These are phyloP conservation scores for Dendroctonus valens DNA, from an alignment of 1,140 invertebrate genomes.

Conservation along the genomic window DNA sequence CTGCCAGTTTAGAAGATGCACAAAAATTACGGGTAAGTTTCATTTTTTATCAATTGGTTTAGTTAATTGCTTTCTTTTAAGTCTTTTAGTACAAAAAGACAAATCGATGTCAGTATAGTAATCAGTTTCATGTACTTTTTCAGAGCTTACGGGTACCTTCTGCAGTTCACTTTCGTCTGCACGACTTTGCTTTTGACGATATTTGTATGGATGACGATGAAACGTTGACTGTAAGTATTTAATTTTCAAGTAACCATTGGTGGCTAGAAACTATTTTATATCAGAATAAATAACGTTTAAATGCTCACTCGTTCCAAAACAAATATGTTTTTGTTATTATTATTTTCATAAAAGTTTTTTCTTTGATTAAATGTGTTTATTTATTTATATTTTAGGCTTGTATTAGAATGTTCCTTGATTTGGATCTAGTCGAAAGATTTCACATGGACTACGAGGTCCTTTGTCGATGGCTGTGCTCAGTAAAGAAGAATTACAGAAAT, in stretches of 20 bases:
- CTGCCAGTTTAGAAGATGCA: slow-evolving; percentile 86
- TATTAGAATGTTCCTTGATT: slow-evolving; percentile 86
- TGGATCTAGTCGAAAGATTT: slow-evolving; percentile 86
- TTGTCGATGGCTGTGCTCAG: slow-evolving; percentile 87
- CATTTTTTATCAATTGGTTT: not conserved
- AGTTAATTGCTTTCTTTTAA: not conserved
- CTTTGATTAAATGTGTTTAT: no score
- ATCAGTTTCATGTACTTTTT: slow-evolving; percentile 16
- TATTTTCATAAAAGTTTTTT: no score
- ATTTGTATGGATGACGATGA: slow-evolving; percentile 82
- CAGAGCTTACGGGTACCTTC: slow-evolving; percentile 70
- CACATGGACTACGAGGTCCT: slow-evolving; percentile 88
- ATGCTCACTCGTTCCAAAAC: no score
- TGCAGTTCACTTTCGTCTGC: slow-evolving; percentile 75
- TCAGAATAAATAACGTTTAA: no score
- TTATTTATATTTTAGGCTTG: slow-evolving; percentile 62
- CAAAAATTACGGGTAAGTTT: slow-evolving; percentile 72
- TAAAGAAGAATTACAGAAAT: slow-evolving; percentile 96
- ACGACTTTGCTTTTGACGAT: slow-evolving; percentile 86
- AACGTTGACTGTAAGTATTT: slow-evolving; percentile 65
- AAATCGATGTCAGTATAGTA: not conserved
- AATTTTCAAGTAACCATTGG: not conserved
- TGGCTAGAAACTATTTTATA: not conserved
- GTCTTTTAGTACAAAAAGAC: not conserved
- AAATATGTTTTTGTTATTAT: no score